These are phyloP conservation scores for Miichthys miiuy DNA, from an alignment of 2,797 vertebrate species.

Conservation along the genomic window DNA sequence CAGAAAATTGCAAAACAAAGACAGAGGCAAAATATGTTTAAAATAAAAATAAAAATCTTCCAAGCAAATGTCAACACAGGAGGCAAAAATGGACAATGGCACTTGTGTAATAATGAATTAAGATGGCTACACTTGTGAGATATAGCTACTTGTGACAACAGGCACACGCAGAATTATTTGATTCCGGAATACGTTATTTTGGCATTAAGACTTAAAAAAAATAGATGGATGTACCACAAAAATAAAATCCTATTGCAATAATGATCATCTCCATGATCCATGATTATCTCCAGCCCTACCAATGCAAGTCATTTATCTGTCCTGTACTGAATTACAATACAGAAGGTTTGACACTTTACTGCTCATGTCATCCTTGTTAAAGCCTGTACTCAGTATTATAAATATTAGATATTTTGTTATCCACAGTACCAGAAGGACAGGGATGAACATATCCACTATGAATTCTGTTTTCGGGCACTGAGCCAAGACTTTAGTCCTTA, in stretches of 20 bases:
- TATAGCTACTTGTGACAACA: neutral
- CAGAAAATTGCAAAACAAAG: constrained; percentile 65
- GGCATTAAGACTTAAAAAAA: neutral
- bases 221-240: neutral
- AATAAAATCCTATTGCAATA: neutral
- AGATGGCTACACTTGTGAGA: constrained; percentile 41
- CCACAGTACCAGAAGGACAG: neutral
- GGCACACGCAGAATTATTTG: neutral
- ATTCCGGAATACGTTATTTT: neutral
- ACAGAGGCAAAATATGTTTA: constrained; percentile 52
- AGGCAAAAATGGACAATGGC: constrained; percentile 68
- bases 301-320: neutral
- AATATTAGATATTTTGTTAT: constrained; percentile 10
- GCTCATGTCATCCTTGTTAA: neutral
- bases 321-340: neutral
- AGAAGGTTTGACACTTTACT: neutral
- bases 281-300: neutral
- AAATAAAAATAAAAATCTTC: constrained; percentile 68
- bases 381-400: neutral
- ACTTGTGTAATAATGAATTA: constrained; percentile 85
- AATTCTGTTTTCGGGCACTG: neutral
- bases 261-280: too few relatives aligned
- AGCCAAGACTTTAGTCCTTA: constrained; percentile 12
- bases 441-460: neutral
- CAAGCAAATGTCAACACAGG: constrained; percentile 85